Evolutionary conservation across 37 sponge, comb jelly and placozoan species (phyloP).

Genomic region (Chondrilla cf. caribensis): DNA sequence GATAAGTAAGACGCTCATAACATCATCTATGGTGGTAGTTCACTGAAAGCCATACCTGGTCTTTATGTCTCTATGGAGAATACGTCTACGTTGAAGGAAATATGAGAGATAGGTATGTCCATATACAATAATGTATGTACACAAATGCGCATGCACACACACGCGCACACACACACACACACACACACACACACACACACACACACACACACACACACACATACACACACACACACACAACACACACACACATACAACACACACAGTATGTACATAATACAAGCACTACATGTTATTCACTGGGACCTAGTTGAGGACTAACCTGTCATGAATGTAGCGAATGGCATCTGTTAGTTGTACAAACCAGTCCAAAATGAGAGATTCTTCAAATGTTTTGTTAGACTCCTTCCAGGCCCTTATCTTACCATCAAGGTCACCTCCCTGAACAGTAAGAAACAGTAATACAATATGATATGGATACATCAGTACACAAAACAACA

Average conservation of each 20-base stretch:
- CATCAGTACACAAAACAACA: too few relatives aligned
- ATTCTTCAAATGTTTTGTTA: slow-evolving; percentile 54
- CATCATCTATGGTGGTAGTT: too few relatives aligned
- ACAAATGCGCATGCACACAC: too few relatives aligned
- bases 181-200: neutral
- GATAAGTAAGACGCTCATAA: neutral
- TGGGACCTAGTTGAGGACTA: too few relatives aligned
- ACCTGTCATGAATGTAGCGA: slow-evolving; percentile 90
- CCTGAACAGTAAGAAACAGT: slow-evolving; percentile 35
- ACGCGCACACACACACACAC: neutral
- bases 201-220: neutral
- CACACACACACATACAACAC: slow-evolving; percentile 3
- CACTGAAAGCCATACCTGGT: slow-evolving; percentile 67
- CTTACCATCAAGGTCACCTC: slow-evolving; percentile 89
- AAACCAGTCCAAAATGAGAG: slow-evolving; percentile 91
- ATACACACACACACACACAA: neutral
- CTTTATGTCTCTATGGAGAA: slow-evolving; percentile 95
- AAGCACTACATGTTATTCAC: too few relatives aligned
- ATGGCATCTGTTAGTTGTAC: slow-evolving; percentile 93
- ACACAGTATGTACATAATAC: neutral
- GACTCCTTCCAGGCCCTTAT: slow-evolving; percentile 60
- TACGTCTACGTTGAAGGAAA: slow-evolving; percentile 41
- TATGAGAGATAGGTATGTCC: too few relatives aligned
- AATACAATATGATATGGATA: too few relatives aligned
- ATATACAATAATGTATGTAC: too few relatives aligned